These are phyloP conservation scores for Zeugodacus cucurbitae DNA, from an alignment of 1,140 invertebrate genomes.

Conservation along the genomic window DNA sequence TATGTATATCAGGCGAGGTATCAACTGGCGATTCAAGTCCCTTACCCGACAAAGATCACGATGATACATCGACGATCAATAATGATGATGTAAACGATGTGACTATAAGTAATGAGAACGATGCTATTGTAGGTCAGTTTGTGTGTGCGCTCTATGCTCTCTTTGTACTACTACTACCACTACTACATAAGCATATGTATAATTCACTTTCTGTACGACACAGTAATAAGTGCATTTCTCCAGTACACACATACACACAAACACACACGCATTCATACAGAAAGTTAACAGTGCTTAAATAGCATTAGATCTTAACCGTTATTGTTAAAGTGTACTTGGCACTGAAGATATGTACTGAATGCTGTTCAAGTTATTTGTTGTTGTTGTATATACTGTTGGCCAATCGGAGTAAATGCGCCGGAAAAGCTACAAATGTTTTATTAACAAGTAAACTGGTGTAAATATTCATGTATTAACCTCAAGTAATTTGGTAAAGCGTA, in stretches of 20 bases:
- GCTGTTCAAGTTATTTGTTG: constrained; percentile 24
- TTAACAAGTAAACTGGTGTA: constrained; percentile 15
- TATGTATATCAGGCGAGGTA: constrained; percentile 72
- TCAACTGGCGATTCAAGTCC: constrained; percentile 74
- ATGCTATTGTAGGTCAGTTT: constrained; percentile 74
- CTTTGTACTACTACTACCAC: background rate
- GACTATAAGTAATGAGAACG: constrained; percentile 66
- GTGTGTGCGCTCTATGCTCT: constrained; percentile 3
- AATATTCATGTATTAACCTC: constrained; percentile 19
- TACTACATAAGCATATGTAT: background rate
- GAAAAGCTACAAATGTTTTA: background rate
- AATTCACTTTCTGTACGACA: background rate
- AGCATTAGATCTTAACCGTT: background rate
- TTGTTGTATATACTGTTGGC: constrained; percentile 25
- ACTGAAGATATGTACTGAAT: constrained; percentile 6
- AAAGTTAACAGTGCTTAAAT: background rate
- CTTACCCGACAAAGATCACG: constrained; percentile 79
- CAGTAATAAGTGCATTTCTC: constrained; percentile 15
- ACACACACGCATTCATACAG: background rate
- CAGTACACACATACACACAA: background rate
- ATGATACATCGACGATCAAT: constrained; percentile 71
- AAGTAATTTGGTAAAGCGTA: background rate
- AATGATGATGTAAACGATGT: constrained; percentile 70
- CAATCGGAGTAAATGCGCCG: background rate
- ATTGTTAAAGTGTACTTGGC: background rate